Conservation (phyloP, 1,140 invertebrate genomes). For the Meloidogyne exigua region DNA sequence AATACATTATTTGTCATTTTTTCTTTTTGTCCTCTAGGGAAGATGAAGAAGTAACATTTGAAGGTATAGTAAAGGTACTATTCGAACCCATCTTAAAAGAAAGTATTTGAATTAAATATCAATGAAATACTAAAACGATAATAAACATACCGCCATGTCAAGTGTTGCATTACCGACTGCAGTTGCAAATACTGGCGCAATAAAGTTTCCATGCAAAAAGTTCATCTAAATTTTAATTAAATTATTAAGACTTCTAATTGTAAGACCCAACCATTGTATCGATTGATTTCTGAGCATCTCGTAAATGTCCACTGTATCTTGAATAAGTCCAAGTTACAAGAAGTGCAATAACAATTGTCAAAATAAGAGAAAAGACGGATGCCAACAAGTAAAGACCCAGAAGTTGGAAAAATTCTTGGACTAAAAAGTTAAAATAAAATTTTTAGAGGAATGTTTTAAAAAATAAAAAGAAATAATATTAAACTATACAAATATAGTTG, state of each 20-base stretch:
- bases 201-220: slow-evolving; percentile 77
- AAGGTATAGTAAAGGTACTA: not conserved
- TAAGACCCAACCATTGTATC: not conserved
- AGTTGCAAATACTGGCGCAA: slow-evolving; percentile 16
- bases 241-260: not conserved
- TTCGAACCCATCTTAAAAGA: not conserved
- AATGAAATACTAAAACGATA: too few relatives aligned
- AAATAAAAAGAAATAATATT: not conserved
- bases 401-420: slow-evolving; percentile 62
- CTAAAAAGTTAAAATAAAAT: slow-evolving; percentile 16
- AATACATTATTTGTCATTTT: not conserved
- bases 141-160: slow-evolving; percentile 23
- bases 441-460: not conserved
- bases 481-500: slow-evolving; percentile 50
- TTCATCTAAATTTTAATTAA: slow-evolving; percentile 73
- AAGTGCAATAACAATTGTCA: slow-evolving; percentile 49
- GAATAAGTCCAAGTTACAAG: slow-evolving; percentile 56
- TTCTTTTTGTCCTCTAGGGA: not conserved
- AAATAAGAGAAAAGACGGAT: slow-evolving; percentile 54
- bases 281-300: slow-evolving; percentile 44
- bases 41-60: not conserved
- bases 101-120: not conserved
- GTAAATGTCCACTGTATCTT: slow-evolving; percentile 58
- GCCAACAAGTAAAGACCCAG: slow-evolving; percentile 55
- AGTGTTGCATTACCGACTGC: slow-evolving; percentile 12